phyloP scores from a whole-genome alignment of 2,797 vertebrate genomes.

The Ciconia nigra region DNA sequence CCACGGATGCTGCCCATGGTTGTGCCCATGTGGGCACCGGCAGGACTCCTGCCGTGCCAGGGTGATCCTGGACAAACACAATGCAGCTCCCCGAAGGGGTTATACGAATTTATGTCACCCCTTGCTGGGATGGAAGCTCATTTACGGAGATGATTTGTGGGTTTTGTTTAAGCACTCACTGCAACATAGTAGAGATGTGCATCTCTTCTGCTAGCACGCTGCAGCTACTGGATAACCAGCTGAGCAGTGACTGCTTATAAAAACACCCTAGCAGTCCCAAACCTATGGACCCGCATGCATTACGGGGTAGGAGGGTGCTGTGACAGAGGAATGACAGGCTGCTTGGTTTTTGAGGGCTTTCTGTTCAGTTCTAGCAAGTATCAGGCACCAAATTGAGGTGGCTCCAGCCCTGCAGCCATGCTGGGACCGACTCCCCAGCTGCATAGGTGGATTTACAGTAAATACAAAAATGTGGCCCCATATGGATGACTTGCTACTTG shows the following conservation, averaged over 20 bases:
- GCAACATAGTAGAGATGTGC: accelerated
- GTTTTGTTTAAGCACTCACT: not conserved
- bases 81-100: not conserved
- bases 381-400: not conserved
- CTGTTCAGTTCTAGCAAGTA: not conserved
- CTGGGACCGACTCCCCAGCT: not conserved
- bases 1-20: not conserved
- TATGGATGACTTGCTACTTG: not conserved
- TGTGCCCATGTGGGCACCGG: accelerated
- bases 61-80: not conserved
- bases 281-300: not conserved
- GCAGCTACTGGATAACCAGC: not conserved
- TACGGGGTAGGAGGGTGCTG: not conserved
- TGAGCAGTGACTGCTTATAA: not conserved
- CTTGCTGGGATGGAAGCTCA: not conserved
- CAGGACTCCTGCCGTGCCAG: not conserved
- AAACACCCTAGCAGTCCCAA: not conserved
- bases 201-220: not conserved
- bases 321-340: not conserved
- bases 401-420: not conserved
- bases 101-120: not conserved
- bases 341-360: not conserved
- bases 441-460: not conserved
- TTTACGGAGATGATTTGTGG: not conserved
- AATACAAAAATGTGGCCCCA: not conserved